Base-by-base conservation (phyloP, 1,140 invertebrate genomes). In the Tachypleus tridentatus region DNA sequence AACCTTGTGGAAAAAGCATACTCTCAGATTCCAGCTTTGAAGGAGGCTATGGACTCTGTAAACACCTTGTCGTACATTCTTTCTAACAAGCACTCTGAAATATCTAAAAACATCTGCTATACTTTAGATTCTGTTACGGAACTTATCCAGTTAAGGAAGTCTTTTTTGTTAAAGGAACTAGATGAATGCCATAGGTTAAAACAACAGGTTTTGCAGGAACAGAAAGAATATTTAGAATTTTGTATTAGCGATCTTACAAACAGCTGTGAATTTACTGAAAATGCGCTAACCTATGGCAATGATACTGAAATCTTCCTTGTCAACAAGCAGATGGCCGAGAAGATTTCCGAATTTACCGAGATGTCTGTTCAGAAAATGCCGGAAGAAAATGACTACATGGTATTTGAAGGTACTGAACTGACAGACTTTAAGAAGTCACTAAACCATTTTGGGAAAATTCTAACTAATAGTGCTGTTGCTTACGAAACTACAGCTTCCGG, bases 311-410 rank as follows among this genome's bases (percentile, higher is more conserved):
- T 82, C 52, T 73, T 82, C 49, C 72, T 82, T 60, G 76, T 82
- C 8, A 81, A 79, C 69, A 82, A 82, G 63, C 80, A 82, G 73
- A 77, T 82, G 72, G 75, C 77, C 9, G 79, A 80, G 62, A 76
- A 79, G 60, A 66, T 82, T 47, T 74, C 77, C 61, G 79, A 81
- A 56, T 75, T 80, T 52, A 76, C 74, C 7, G 70, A 75, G 58
- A 73, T 76, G 70, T 71, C 74, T 49, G 68, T 79, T 3, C 75
- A 76, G 60, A 74, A 74, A 61, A 74, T 75, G 62, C 77, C 79
- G 3, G 77, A 80, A 61, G 79, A 80, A 69, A 81, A 80, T 70
- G 73, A 76, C 29, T 76, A 77, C 67, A 61, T 79, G 7, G 67
- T 73, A 9, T 80, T 76, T 69, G 69, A 65, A 59, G 74, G 75